phyloP scores from a whole-genome alignment of 2,888 invertebrate genomes.

The Dolichomitus sp. region DNA sequence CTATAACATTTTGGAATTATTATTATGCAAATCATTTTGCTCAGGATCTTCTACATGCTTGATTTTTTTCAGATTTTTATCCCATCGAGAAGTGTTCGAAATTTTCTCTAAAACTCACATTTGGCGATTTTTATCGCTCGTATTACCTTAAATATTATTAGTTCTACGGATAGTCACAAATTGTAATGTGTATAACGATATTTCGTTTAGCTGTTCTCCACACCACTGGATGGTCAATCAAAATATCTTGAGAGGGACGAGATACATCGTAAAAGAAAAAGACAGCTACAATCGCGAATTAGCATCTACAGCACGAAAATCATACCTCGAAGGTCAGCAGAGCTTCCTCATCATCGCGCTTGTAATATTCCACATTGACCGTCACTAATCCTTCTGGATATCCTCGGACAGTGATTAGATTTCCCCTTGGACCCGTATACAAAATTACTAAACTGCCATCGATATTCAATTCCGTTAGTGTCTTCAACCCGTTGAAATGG shows the following conservation, averaged over 20 bases:
- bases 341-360: constrained; percentile 91
- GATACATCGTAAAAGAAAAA: constrained; percentile 24
- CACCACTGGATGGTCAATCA: background rate
- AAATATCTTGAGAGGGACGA: constrained; percentile 20
- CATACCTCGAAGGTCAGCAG: constrained; percentile 93
- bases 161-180: background rate
- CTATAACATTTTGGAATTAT: too few relatives aligned
- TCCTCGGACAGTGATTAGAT: constrained; percentile 91
- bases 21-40: too few relatives aligned
- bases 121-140: too few relatives aligned
- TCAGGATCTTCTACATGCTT: too few relatives aligned
- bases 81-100: too few relatives aligned
- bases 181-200: background rate
- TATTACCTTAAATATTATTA: background rate
- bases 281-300: background rate
- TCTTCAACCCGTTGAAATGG: constrained; percentile 91
- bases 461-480: constrained; percentile 90
- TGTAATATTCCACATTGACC: constrained; percentile 94
- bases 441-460: constrained; percentile 91
- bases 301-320: constrained; percentile 9
- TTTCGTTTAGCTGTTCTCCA: constrained; percentile 15
- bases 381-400: constrained; percentile 93
- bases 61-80: too few relatives aligned
- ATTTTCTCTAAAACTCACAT: too few relatives aligned
- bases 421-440: constrained; percentile 91